Base-by-base conservation (phyloP, 1,140 invertebrate genomes). In the Pogonus chalceus region DNA sequence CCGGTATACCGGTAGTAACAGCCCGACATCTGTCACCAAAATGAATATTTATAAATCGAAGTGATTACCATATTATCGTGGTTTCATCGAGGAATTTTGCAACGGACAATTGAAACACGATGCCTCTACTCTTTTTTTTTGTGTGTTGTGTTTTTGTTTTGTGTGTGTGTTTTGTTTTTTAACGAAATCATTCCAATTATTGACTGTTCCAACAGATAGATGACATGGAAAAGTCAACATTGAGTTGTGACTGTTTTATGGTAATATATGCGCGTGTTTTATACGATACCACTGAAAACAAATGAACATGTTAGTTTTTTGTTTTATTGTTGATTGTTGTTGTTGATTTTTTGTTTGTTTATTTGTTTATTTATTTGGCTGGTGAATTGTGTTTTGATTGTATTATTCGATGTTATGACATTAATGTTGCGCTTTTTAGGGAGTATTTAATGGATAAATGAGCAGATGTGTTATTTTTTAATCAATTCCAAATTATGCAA, bases 1-100 rank as follows among this genome's bases (percentile, higher is more conserved):
- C 64, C 64, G 64, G 61, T 64, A 56, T 54, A 58, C 39, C 60
- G 62, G 57, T 56, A 60, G 62, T 56, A 37, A 56, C 56, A 35
- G 18, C 9, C 37, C 18, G 37, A 43, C 64, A 65, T 65, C 64
- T 65, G 64, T 65, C 60, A 58, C 58, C 51, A 52, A 57, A 63
- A 65, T 65, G 64, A 64, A 65, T 65, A 65, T 65, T 65, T 65
- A 65, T 65, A 65, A 64, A 62, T 60, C 49, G 37, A 43, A 43
- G 7, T 43, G 18, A 10, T 43, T 43, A 43, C 9, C 37, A 43
- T 43, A 43, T 43, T 43, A 43, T 43, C 37, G 18, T 18, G 14
- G n/a, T n/a, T n/a, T n/a, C 18, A 43, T 16, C 37, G 9, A 16
- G 9, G 37, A 43, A 7, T 31, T 31, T 4, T 43, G 37, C 37